Evolutionary conservation across 2,797 vertebrate species (phyloP).

Genomic region (Peromyscus melanophrys): DNA sequence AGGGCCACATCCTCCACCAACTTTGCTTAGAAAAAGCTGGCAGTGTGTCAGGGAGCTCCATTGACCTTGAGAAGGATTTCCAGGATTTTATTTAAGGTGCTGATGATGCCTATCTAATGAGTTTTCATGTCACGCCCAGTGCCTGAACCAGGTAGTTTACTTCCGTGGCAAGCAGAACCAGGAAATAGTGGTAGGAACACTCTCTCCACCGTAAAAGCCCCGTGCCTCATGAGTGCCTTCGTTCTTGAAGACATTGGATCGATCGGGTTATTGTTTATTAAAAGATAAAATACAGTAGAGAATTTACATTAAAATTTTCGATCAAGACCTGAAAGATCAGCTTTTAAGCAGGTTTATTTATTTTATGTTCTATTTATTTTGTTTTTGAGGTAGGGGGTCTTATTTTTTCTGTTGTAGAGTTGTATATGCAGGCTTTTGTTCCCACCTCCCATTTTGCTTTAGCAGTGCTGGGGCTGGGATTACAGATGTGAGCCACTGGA

Average conservation of each 20-base stretch:
- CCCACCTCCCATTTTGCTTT: neutral
- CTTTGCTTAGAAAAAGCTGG: slow-evolving; percentile 19
- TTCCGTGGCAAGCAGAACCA: slow-evolving; percentile 59
- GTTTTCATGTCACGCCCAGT: slow-evolving; percentile 65
- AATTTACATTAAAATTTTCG: slow-evolving; percentile 51
- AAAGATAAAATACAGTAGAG: slow-evolving; percentile 42
- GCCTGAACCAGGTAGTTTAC: slow-evolving; percentile 55
- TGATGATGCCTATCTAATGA: slow-evolving; percentile 49
- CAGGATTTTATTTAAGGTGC: slow-evolving; percentile 41
- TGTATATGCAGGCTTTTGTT: neutral
- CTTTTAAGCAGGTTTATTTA: neutral
- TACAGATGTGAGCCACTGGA: neutral
- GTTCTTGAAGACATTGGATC: slow-evolving; percentile 60
- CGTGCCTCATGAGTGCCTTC: neutral
- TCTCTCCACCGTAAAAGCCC: slow-evolving; percentile 50
- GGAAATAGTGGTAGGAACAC: slow-evolving; percentile 48
- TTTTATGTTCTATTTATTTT: neutral
- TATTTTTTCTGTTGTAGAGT: neutral
- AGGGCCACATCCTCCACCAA: neutral
- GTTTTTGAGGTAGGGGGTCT: neutral
- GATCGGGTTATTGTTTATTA: slow-evolving; percentile 56
- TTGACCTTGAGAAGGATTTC: slow-evolving; percentile 60
- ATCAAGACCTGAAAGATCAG: slow-evolving; percentile 15
- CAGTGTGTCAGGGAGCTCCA: neutral
- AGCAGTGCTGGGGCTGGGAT: neutral